These are phyloP conservation scores for Rhyacichthys aspro DNA, from an alignment of 2,797 vertebrate genomes.

Conservation along the genomic window DNA sequence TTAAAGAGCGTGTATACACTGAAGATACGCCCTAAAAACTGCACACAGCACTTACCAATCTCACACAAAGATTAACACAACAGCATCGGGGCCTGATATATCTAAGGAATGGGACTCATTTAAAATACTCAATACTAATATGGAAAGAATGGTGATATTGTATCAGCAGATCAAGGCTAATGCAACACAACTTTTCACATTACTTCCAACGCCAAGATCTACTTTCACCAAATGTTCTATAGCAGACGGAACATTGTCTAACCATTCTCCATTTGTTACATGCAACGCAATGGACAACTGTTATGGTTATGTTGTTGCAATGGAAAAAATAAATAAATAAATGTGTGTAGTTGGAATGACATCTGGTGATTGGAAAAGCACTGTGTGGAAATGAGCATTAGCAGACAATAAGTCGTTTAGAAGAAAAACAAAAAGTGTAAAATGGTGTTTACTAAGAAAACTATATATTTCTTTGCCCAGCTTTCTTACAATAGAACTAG, in stretches of 20 bases:
- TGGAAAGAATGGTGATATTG: conserved; percentile 1
- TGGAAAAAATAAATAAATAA: not conserved
- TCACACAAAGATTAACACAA: conserved; percentile 49
- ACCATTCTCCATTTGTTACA: conserved; percentile 24
- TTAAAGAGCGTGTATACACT: conserved; percentile 72
- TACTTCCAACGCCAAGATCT: conserved; percentile 12
- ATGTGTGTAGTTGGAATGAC: conserved; percentile 6
- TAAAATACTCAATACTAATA: conserved; percentile 33
- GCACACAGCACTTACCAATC: conserved; percentile 43
- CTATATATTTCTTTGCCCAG: not conserved
- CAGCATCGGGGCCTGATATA: conserved; percentile 21
- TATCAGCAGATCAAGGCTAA: not conserved
- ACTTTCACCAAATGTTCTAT: conserved; percentile 14
- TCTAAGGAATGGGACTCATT: conserved; percentile 24
- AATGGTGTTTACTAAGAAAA: not conserved
- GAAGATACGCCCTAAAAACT: conserved; percentile 62
- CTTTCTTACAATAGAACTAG: conserved; percentile 5
- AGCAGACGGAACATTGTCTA: conserved; percentile 9
- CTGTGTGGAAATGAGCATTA: conserved; percentile 9
- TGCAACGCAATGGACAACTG: conserved; percentile 9
- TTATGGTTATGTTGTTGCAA: not conserved
- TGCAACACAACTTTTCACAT: conserved; percentile 7
- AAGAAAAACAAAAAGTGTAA: not conserved
- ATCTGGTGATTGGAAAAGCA: conserved; percentile 11
- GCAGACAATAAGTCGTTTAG: conserved; percentile 1